A percentile compares a stretch with the other conserved stretches of the same genome.
Evolutionary conservation across 2,113 vertebrate genomes (phyloP).

Genomic region (Capreolus pygargus): DNA sequence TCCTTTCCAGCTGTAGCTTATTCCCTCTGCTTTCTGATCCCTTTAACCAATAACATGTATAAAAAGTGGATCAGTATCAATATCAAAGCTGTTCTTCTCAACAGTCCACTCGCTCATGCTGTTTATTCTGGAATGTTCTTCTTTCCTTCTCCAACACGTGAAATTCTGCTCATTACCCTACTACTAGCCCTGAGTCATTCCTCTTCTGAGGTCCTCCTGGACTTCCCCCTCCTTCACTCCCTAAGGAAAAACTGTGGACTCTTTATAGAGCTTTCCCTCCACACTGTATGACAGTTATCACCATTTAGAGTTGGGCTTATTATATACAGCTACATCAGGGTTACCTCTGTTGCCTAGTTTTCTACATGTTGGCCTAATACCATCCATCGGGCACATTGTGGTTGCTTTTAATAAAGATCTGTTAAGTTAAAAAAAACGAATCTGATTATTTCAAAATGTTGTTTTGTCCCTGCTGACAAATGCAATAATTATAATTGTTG

Average conservation of each 20-base stretch:
- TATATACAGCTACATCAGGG: background rate
- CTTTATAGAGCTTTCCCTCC: background rate
- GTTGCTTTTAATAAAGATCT: background rate
- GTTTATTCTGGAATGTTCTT: background rate
- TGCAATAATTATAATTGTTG: background rate
- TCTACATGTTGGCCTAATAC: background rate
- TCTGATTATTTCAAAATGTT: constrained; percentile 6
- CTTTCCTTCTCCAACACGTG: background rate
- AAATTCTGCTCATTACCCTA: background rate
- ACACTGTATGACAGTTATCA: background rate
- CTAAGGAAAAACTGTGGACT: background rate
- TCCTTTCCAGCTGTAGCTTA: background rate
- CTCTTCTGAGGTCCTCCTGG: background rate
- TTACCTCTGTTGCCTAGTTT: constrained; percentile 1
- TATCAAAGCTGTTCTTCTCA: background rate
- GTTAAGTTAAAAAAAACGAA: background rate
- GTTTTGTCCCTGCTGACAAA: background rate
- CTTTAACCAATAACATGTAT: background rate
- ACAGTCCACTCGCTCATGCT: background rate
- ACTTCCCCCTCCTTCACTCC: background rate
- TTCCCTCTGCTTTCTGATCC: background rate
- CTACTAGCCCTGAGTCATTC: background rate
- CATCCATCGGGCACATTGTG: background rate
- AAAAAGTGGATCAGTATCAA: background rate
- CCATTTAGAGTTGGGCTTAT: background rate